Evolutionary conservation across 2,888 invertebrate species (phyloP).

Genomic region (Hololepta plana): DNA sequence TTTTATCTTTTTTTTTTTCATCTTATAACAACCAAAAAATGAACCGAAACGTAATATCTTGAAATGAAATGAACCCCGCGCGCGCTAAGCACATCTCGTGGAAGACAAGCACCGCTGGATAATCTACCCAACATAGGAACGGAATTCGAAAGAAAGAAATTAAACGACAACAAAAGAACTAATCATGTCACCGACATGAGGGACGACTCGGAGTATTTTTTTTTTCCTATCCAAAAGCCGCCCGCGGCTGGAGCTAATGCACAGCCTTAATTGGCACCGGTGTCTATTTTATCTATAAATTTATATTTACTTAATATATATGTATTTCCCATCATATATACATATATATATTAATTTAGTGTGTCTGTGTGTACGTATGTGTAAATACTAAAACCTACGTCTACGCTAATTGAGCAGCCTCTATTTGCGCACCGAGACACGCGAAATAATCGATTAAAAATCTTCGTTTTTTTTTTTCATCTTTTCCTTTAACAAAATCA

Average conservation of each 20-base stretch:
- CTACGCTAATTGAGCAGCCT: conserved; percentile 26
- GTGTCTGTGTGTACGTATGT: conserved; percentile 1
- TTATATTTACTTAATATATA: conserved; percentile 5
- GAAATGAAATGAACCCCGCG: too few relatives aligned
- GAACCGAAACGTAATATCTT: too few relatives aligned
- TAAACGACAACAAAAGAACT: neutral
- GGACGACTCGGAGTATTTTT: conserved; percentile 12
- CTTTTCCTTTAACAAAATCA: conserved; percentile 23
- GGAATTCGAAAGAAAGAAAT: conserved; percentile 21
- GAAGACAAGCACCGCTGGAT: conserved; percentile 30
- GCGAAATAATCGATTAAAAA: conserved; percentile 19
- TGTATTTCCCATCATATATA: conserved; percentile 3
- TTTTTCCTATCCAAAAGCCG: conserved; percentile 11
- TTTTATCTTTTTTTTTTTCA: too few relatives aligned
- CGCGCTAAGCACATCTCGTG: conserved; percentile 23
- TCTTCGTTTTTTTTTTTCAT: conserved; percentile 8
- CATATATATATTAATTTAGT: conserved; percentile 3
- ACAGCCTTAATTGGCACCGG: conserved; percentile 15
- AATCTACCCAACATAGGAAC: conserved; percentile 28
- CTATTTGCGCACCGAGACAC: conserved; percentile 20
- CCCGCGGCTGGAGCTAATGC: conserved; percentile 15
- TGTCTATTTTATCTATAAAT: neutral
- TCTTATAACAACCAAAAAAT: too few relatives aligned
- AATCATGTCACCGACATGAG: conserved; percentile 14
- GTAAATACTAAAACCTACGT: conserved; percentile 13